A percentile compares a stretch with the other conserved stretches of the same genome.
phyloP scores from a whole-genome alignment of 2,888 invertebrate genomes.

The Lithophane semibrunnea region DNA sequence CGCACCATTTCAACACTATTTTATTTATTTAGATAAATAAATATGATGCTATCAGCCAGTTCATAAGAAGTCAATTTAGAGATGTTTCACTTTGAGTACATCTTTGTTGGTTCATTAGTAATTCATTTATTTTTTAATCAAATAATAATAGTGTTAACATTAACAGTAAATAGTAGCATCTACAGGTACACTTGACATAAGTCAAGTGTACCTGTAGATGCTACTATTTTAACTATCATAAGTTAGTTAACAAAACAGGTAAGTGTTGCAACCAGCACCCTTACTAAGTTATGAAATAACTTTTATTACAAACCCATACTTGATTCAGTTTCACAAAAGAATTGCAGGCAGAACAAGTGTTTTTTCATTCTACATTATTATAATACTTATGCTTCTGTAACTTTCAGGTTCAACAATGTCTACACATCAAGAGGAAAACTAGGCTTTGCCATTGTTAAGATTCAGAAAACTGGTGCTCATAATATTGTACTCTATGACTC shows the following conservation, averaged over 20 bases:
- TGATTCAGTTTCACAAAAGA: too few relatives aligned
- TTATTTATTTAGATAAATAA: background rate
- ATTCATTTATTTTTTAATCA: too few relatives aligned
- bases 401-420: conserved; percentile 76
- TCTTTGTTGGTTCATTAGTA: background rate
- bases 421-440: conserved; percentile 82
- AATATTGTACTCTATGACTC: conserved; percentile 84
- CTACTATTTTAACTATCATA: too few relatives aligned
- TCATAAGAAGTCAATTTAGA: background rate
- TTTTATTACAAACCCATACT: too few relatives aligned
- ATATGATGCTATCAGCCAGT: background rate
- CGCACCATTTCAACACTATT: background rate
- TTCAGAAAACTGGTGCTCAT: conserved; percentile 72
- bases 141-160: too few relatives aligned
- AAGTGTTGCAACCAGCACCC: too few relatives aligned
- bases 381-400: background rate
- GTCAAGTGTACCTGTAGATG: too few relatives aligned
- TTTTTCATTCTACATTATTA: background rate
- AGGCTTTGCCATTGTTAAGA: conserved; percentile 84
- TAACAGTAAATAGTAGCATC: too few relatives aligned
- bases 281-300: too few relatives aligned
- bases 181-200: too few relatives aligned
- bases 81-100: conserved; percentile 5
- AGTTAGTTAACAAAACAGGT: too few relatives aligned
- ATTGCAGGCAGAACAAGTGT: too few relatives aligned